Percentiles rank a stretch among this genome's conserved stretches.
phyloP scores from a whole-genome alignment of 2,888 invertebrate species.

The Dendrolimus houi region DNA sequence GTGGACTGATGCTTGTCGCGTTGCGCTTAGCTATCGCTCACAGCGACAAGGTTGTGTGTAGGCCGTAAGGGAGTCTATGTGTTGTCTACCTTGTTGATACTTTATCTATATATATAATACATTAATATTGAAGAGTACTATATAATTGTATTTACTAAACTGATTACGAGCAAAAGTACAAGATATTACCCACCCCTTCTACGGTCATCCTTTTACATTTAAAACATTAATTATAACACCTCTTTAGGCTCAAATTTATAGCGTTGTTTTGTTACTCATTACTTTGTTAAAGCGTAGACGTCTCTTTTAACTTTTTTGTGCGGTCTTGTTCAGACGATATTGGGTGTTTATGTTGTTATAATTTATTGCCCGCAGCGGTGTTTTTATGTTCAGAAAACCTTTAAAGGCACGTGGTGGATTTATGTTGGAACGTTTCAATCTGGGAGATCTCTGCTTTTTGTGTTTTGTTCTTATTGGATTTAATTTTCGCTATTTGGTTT shows the following conservation, averaged over 20 bases:
- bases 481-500: constrained; percentile 35
- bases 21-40: no score
- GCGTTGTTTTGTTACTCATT: constrained; percentile 63
- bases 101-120: no score
- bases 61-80: no score
- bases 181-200: constrained; percentile 52
- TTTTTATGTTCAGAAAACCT: constrained; percentile 49
- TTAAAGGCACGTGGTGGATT: constrained; percentile 62
- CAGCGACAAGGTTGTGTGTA: no score
- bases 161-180: constrained; percentile 41
- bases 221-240: constrained; percentile 73
- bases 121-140: no score
- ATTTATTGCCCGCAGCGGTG: constrained; percentile 58
- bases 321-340: constrained; percentile 32
- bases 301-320: constrained; percentile 26
- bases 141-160: no score
- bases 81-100: no score
- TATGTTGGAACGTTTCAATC: constrained; percentile 65
- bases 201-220: constrained; percentile 57
- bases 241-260: constrained; percentile 70
- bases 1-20: no score
- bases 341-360: constrained; percentile 62
- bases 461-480: constrained; percentile 30
- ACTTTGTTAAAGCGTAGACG: constrained; percentile 30
- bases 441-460: constrained; percentile 47